These are phyloP conservation scores for Aphodius granarius DNA, from an alignment of 2,888 invertebrate genomes.

Conservation along the genomic window DNA sequence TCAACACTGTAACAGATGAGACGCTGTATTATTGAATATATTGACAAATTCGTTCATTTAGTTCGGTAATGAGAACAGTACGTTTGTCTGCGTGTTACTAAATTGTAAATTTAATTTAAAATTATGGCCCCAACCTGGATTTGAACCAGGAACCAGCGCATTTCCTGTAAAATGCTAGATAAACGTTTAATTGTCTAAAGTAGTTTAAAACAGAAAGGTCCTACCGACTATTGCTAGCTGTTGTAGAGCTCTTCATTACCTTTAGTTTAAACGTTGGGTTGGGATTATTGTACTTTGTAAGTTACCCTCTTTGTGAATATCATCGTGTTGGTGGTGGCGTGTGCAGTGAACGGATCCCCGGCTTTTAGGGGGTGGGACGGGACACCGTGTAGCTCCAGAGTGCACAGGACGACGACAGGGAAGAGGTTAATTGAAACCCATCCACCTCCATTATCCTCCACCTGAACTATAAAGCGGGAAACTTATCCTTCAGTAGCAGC, in stretches of 20 bases:
- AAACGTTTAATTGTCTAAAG: too few species aligned
- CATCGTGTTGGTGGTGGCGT: slow-evolving; percentile 34
- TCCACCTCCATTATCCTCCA: slow-evolving; percentile 51
- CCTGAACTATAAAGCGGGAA: slow-evolving; percentile 45
- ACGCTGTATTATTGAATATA: background rate
- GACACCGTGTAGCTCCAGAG: slow-evolving; percentile 14
- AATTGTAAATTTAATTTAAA: too few species aligned
- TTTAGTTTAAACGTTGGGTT: background rate
- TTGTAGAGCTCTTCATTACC: background rate
- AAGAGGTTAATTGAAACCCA: slow-evolving; percentile 53
- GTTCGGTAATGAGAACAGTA: too few species aligned
- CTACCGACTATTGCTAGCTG: background rate
- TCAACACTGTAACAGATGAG: background rate
- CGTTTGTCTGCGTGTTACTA: too few species aligned
- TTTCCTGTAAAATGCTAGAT: too few species aligned
- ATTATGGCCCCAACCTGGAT: too few species aligned
- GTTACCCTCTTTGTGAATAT: slow-evolving; percentile 43
- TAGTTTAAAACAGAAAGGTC: too few species aligned
- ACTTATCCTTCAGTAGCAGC: slow-evolving; percentile 35
- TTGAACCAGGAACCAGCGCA: too few species aligned
- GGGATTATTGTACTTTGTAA: slow-evolving; percentile 34
- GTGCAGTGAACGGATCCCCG: background rate
- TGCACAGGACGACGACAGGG: slow-evolving; percentile 35
- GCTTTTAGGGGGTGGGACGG: background rate
- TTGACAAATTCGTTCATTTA: background rate